Base-by-base conservation (phyloP, 2,113 vertebrate species). In the Rissa tridactyla region DNA sequence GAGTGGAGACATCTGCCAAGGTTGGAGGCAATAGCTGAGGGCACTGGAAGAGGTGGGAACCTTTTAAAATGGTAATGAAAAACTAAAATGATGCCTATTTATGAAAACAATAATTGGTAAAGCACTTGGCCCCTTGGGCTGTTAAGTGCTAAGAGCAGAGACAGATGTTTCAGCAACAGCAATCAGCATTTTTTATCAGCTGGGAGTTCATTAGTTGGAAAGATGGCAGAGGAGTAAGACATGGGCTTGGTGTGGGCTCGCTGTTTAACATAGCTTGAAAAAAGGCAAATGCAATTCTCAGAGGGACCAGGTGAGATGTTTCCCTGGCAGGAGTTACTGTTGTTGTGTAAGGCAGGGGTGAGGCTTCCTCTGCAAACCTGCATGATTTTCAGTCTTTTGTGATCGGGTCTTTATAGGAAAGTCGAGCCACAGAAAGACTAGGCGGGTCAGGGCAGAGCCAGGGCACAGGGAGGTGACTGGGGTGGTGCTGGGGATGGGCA, bases 181-280 rank as follows among this genome's bases (percentile, higher is more conserved):
- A 81, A 12, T n/a, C 3, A 2, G 49, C 51, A 8, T 77, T 58
- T 81, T n/a, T 25, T 75, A 58, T 80, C 92, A 93, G 75, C 85
- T 70, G 94, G 94, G 90, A 92, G 71, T 88, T 95, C 86, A 81
- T 90, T 95, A 95, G 82, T 4, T 36, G 55, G 76, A 30, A 77
- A 86, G 42, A 40, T 0, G 1, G 26, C 82, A 93, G 82, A 82
- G 52, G 61, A 93, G 73, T 36, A 40, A 80, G 88, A 10, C 0
- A 2, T 46, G 75, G 46, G 60, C 81, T 86, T 13, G 27, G 26
- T 36, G 38, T 23, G 82, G 94, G 51, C 64, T 93, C 14, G 46
- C 55, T 65, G 62, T 76, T 89, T 72, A 65, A 72, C 10, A 1
- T 4, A 15, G 54, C 75, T 68, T 47, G 46, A 52, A 19, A 71